Percentiles rank a stretch among this genome's conserved stretches.
These are phyloP conservation scores for Tringa solitaria DNA, from an alignment of 2,113 vertebrate species.

Conservation along the genomic window DNA sequence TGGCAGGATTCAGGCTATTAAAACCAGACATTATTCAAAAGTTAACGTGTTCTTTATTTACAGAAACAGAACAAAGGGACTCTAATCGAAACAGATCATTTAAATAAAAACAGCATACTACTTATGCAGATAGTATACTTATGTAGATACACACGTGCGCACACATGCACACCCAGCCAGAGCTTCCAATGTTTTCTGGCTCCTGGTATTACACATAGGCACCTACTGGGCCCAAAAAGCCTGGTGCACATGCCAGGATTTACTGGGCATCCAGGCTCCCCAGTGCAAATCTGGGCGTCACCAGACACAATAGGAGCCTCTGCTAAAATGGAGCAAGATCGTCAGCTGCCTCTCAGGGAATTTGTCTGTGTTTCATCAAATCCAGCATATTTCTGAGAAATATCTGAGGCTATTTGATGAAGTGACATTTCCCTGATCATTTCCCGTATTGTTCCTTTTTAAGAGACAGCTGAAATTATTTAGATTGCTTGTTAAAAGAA, in stretches of 20 bases:
- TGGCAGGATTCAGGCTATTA: not conserved
- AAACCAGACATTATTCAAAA: constrained; percentile 21
- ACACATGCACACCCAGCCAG: not conserved
- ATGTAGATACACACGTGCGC: not conserved
- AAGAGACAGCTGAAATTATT: constrained; percentile 43
- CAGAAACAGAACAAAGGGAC: constrained; percentile 21
- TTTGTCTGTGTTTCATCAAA: constrained; percentile 6
- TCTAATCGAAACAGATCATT: constrained; percentile 1
- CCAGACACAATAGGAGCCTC: not conserved
- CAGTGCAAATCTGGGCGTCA: not conserved
- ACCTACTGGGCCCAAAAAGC: not conserved
- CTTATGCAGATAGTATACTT: not conserved
- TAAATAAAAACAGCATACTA: not conserved
- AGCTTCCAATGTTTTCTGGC: not conserved
- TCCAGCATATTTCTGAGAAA: not conserved
- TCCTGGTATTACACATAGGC: not conserved
- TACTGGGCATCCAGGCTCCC: not conserved
- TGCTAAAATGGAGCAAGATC: not conserved
- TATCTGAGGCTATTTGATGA: constrained; percentile 11
- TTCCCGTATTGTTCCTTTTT: constrained; percentile 27
- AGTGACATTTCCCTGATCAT: constrained; percentile 35
- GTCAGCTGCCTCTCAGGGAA: not conserved
- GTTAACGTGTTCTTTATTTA: constrained; percentile 23
- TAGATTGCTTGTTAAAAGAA: constrained; percentile 52
- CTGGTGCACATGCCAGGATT: not conserved